phyloP scores from a whole-genome alignment of 2,888 invertebrate genomes.

The Trichogramma evanescens region DNA sequence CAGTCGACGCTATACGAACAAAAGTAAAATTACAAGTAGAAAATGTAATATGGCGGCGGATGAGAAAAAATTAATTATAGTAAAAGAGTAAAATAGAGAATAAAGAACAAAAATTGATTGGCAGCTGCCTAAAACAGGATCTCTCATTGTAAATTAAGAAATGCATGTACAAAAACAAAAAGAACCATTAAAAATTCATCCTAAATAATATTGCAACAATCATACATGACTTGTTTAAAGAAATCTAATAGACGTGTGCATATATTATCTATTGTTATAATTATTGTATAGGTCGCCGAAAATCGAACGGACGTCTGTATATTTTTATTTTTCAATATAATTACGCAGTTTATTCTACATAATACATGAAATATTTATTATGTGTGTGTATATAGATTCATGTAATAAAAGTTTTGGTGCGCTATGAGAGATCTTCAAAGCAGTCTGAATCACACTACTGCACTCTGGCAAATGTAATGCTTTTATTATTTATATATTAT shows the following conservation, averaged over 20 bases:
- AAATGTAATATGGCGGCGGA: too few relatives aligned
- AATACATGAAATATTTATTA: not conserved
- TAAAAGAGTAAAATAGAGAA: too few relatives aligned
- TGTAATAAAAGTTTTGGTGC: constrained; percentile 1
- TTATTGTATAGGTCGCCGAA: constrained; percentile 1
- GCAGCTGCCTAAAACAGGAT: too few relatives aligned
- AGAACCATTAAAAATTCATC: not conserved
- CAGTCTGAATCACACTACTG: constrained; percentile 26
- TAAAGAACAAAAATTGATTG: too few relatives aligned
- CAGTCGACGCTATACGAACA: too few relatives aligned
- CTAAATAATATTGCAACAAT: not conserved
- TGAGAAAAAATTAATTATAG: too few relatives aligned
- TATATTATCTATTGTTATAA: not conserved
- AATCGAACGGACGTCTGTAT: constrained; percentile 2
- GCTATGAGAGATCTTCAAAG: constrained; percentile 35
- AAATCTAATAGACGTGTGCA: not conserved
- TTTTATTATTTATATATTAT: too few relatives aligned
- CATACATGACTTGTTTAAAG: not conserved
- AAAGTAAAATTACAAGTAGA: too few relatives aligned
- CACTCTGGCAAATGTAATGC: constrained; percentile 4
- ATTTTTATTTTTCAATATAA: too few relatives aligned
- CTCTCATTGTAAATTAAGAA: too few relatives aligned
- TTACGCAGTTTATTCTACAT: too few relatives aligned
- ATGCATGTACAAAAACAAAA: not conserved
- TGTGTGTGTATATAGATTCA: not conserved